Evolutionary conservation across 2,888 invertebrate genomes (phyloP), one percentile per base, ranked within the genome.

Genomic region (Orthosia gothica): DNA sequence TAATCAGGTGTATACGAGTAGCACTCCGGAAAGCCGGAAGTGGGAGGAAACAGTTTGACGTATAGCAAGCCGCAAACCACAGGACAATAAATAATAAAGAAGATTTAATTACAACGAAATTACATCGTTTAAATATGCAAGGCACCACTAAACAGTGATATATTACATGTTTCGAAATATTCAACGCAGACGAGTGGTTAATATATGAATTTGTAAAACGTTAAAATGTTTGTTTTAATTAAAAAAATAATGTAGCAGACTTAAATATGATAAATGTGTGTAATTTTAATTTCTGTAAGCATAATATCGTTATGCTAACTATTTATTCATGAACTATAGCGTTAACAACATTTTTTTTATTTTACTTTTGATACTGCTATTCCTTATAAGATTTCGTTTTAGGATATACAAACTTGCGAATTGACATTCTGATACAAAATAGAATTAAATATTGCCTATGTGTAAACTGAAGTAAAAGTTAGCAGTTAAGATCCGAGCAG

Each of bases 191-290:
- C 47, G 4, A 50, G 45, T 45, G 59, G 50, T 61, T 54, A 4
- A 7, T 45, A 52, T 20, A 52, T 76, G 13, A 49, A 64, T 20
- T 52, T 23, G 2, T 49, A 52, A 57, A 52, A 23, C 16, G 11
- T n/a, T 18, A 2, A 23, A 58, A 52, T 76, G 52, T 59, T 55
- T 55, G n/a, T 50, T 73, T 57, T 79, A 65, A 55, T 65, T 40
- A 15, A 49, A 54, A 23, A 49, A 45, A 26, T 40, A 18, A 52
- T 32, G 32, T 23, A 5, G 5, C 13, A 3, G 5, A 15, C 1
- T 45, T 58, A 1, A 50, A 49, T 20, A 23, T 52, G 4, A 55
- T 13, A 20, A 50, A 26, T 62, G 9, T n/a, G 47, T 11, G 9
- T 32, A 45, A 65, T 18, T 32, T 20, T 26, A 26, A 75, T 40